A percentile compares a stretch with the other conserved stretches of the same genome.
Evolutionary conservation across 2,888 invertebrate genomes (phyloP).

Genomic region (Eupithecia subumbrata): DNA sequence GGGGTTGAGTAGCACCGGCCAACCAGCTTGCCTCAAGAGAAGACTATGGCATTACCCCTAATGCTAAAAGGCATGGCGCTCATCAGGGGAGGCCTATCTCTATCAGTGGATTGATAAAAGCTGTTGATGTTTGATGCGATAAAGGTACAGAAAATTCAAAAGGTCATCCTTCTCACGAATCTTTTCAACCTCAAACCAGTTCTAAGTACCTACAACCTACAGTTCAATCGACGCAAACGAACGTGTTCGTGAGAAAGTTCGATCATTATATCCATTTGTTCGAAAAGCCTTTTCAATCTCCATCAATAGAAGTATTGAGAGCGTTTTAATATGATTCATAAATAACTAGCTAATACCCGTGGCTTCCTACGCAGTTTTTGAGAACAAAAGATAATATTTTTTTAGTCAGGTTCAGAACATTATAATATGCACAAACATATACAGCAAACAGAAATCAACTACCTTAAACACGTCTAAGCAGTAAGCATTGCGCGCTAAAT

Average conservation of each 20-base stretch:
- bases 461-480: not conserved
- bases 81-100: not conserved
- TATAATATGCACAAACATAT: not conserved
- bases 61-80: not conserved
- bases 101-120: not conserved
- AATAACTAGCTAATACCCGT: not conserved
- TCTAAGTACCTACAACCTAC: not conserved
- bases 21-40: no score
- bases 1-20: no score
- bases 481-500: no score
- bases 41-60: not conserved
- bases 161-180: not conserved
- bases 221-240: slow-evolving; percentile 2
- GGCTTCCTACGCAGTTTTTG: not conserved
- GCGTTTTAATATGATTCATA: not conserved
- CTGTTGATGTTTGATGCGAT: not conserved
- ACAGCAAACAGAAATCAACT: not conserved
- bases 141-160: not conserved
- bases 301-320: slow-evolving; percentile 1
- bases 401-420: not conserved
- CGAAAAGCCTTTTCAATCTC: not conserved
- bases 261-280: slow-evolving; percentile 13
- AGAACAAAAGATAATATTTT: not conserved
- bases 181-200: not conserved
- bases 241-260: not conserved